These are phyloP conservation scores for Steromphala cineraria DNA, from an alignment of 2,888 invertebrate species.

Conservation along the genomic window DNA sequence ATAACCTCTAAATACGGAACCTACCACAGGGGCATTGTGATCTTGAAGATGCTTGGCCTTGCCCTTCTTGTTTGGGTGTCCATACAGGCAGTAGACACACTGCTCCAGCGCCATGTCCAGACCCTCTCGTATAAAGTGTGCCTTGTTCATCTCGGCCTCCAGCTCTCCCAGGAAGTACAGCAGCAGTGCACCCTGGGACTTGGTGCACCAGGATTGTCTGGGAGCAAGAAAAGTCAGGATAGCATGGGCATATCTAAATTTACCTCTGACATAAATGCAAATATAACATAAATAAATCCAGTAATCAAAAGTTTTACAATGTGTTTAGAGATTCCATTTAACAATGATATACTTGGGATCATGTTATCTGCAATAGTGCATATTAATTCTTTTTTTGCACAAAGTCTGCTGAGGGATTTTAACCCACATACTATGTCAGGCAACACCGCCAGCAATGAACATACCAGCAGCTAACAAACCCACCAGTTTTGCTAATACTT, in stretches of 20 bases:
- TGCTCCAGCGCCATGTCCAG: conserved; percentile 89
- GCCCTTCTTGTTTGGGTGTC: conserved; percentile 71
- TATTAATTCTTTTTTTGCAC: no score
- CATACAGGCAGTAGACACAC: conserved; percentile 88
- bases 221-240: conserved; percentile 32
- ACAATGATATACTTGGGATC: no score
- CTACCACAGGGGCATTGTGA: conserved; percentile 84
- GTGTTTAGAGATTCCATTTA: no score
- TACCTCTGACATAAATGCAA: no score
- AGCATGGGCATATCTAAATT: neutral
- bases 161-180: conserved; percentile 86
- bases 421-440: no score
- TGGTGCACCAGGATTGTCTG: conserved; percentile 86
- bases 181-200: conserved; percentile 85
- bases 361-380: no score
- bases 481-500: no score
- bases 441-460: no score
- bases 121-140: conserved; percentile 75
- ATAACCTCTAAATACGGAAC: neutral
- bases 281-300: no score
- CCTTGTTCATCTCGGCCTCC: conserved; percentile 49
- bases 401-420: no score
- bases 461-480: no score
- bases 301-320: no score
- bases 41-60: conserved; percentile 83